Percentiles rank a stretch among this genome's conserved stretches.
These are phyloP conservation scores for Liasis olivaceus DNA, from an alignment of 2,797 vertebrate species.

Conservation along the genomic window DNA sequence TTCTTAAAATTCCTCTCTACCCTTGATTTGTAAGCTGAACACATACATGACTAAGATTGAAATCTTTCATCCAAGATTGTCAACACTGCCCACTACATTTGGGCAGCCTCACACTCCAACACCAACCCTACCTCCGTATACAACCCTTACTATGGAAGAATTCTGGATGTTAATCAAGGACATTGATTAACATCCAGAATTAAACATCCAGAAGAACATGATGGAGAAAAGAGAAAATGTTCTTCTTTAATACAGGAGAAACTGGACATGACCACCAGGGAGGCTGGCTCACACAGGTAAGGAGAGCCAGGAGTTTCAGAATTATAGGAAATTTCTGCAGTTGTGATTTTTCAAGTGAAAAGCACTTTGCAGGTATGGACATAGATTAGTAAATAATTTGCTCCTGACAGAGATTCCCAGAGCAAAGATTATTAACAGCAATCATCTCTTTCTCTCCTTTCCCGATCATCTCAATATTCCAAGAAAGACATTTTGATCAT, in stretches of 20 bases:
- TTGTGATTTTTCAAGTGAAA: not conserved
- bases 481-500: not conserved
- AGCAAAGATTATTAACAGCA: constrained; percentile 19
- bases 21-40: not conserved
- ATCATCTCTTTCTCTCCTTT: not conserved
- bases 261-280: not conserved
- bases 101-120: not conserved
- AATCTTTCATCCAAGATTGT: not conserved
- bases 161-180: not conserved
- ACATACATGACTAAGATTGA: not conserved
- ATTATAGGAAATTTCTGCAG: not conserved
- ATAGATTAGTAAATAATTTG: constrained; percentile 42
- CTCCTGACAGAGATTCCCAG: constrained; percentile 8
- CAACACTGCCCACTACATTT: not conserved
- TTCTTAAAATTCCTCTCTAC: not conserved
- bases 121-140: not conserved
- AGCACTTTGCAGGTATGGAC: constrained; percentile 27
- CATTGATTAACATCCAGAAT: not conserved
- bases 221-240: not conserved
- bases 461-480: not conserved
- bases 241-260: not conserved
- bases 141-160: not conserved
- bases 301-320: constrained; percentile 16
- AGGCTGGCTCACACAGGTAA: constrained; percentile 5
- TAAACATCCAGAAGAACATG: not conserved